Conservation (phyloP, 2,888 invertebrate genomes). For the Callinectes sapidus region DNA sequence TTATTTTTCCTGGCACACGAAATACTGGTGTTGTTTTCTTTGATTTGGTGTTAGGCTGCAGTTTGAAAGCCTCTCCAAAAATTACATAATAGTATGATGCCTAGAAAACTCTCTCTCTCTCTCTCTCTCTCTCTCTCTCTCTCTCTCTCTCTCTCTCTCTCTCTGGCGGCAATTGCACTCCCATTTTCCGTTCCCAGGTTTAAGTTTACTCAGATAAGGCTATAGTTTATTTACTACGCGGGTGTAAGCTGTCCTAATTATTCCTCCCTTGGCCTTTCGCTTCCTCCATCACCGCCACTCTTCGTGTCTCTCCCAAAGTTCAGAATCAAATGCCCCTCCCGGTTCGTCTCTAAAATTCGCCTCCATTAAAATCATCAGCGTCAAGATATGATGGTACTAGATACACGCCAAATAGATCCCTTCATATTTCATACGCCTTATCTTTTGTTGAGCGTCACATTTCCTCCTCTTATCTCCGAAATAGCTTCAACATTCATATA, state of each 20-base stretch:
- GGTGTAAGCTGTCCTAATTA: background rate
- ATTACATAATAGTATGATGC: background rate
- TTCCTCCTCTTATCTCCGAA: background rate
- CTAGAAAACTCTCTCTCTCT: constrained; percentile 4
- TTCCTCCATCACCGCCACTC: background rate
- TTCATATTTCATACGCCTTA: background rate
- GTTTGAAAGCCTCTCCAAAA: background rate
- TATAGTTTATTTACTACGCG: too few species aligned
- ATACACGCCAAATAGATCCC: background rate
- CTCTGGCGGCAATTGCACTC: background rate
- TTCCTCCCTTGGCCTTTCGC: background rate
- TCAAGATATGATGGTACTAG: too few species aligned
- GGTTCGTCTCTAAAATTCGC: background rate
- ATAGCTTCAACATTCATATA: background rate
- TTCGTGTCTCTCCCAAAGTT: background rate
- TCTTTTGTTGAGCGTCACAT: background rate
- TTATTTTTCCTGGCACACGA: background rate
- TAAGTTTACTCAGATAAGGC: background rate
- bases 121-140: constrained; percentile 40
- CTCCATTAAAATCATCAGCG: too few species aligned
- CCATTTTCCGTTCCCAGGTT: background rate
- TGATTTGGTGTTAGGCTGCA: background rate
- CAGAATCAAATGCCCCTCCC: background rate
- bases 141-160: constrained; percentile 48
- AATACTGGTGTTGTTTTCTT: background rate